Base-by-base conservation (phyloP, 2,113 vertebrate genomes). In the Scolopax mira region DNA sequence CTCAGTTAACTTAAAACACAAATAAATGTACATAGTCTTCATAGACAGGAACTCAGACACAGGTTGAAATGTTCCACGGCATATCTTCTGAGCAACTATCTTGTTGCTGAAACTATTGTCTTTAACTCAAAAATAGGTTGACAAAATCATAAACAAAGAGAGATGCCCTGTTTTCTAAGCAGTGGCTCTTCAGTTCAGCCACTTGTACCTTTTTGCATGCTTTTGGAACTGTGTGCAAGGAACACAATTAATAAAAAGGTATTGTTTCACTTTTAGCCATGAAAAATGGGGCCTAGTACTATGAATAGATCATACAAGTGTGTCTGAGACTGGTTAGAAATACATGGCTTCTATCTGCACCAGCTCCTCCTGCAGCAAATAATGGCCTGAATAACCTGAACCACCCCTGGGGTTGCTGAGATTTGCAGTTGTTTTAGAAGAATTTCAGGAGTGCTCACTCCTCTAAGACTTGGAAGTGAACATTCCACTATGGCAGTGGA, bases 301-400 rank as follows among this genome's bases (percentile, higher is more conserved):
- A 22, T 18, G 8, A 69, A 44, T 41, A 33, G 54, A 75, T 44
- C 8, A 31, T 3, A 7, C 8, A 35, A 33, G 11, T 24, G 6
- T 74, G 8, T 21, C 39, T 31, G 33, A 41, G 39, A 42, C 22
- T 5, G 7, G 11, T 15, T 35, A 22, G 18, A 71, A 44, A 60
- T 11, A 6, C 22, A 19, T 49, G 22, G 1, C 28, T 90, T 18
- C 5, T 24, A 8, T 25, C 23, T 48, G 27, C 18, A 13, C 39
- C 46, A 30, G 61, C 41, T 42, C 12, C n/a, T 17, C 42, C 23
- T 25, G 30, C 1, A 1, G 19, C 0, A 1, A 18, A 0, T 21
- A 30, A 15, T 6, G 28, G 49, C 35, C 58, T 19, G 18, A 9
- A 14, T n/a, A 71, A 25, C n/a, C 18, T 3, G 7, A 72, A 23